These are phyloP conservation scores for Diphyllodes magnificus DNA, from an alignment of 2,113 vertebrate species.

Conservation along the genomic window DNA sequence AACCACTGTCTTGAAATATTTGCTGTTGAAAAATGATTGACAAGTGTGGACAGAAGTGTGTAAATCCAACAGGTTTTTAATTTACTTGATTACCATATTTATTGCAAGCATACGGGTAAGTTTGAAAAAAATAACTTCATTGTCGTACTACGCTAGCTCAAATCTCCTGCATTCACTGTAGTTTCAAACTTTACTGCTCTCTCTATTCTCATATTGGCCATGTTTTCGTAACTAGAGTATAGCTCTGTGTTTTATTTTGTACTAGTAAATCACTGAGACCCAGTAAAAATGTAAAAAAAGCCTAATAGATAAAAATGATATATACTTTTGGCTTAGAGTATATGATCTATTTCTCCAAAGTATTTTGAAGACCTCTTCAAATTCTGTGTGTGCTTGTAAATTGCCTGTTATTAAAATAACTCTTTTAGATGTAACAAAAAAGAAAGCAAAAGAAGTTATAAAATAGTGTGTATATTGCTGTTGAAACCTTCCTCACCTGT, in stretches of 20 bases:
- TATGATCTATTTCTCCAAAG: not conserved
- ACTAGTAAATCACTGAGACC: not conserved
- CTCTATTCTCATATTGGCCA: not conserved
- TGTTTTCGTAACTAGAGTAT: not conserved
- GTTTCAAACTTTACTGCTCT: not conserved
- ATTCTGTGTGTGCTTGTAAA: not conserved
- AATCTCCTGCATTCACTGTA: not conserved
- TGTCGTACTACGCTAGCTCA: not conserved
- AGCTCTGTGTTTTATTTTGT: not conserved
- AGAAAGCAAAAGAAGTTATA: not conserved
- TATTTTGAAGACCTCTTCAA: constrained; percentile 27
- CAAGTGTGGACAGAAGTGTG: not conserved
- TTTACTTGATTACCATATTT: constrained; percentile 9
- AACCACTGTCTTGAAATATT: not conserved
- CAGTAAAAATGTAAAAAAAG: not conserved
- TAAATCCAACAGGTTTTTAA: not conserved
- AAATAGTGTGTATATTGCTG: not conserved
- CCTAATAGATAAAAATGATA: not conserved
- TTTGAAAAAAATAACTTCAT: not conserved
- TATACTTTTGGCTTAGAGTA: not conserved
- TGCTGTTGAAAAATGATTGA: not conserved
- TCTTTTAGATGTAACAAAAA: not conserved
- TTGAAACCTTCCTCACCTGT: not conserved
- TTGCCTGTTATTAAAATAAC: not conserved
- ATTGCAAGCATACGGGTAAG: not conserved